Evolutionary conservation across 2,888 invertebrate genomes (phyloP), one percentile per base, ranked within the genome.

Genomic region (Byasa hedistus): DNA sequence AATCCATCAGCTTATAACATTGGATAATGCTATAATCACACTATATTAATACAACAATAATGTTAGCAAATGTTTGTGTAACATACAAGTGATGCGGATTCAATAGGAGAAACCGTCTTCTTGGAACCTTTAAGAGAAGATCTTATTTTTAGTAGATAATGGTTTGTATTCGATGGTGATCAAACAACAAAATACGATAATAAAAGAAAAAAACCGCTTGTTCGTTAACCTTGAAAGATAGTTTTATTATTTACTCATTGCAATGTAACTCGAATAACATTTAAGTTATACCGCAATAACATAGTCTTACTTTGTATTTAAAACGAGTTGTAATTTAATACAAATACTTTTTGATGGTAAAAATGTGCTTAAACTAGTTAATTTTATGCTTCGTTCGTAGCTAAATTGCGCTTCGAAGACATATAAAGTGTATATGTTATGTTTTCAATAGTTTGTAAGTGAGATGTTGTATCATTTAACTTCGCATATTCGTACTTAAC

Each of bases 281-380:
- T 48, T 19, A 48, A 19, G 48, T n/a, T 10, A 48, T 19, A n/a
- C 19, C 48, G 48, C 48, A 48, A 48, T 19, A 19, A 48, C n/a
- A n/a, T n/a, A 48, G 19, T 15, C 8, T 36, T 56, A 63, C 59
- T 56, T 59, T 67, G 66, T 59, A 48, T 10, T 32, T 10, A 23
- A 63, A 51, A 59, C 17, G 62, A 51, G 56, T 62, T 39, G 39
- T 15, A 39, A 15, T 39, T 55, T 56, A 51, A 67, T 22, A 54
- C n/a, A 24, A 51, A 62, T 22, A 57, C 22, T 32, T n/a, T 62
- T 67, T 59, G 63, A 36, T 56, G 51, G n/a, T 22, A 59, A 59
- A 63, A 63, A 63, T 59, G 55, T 62, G 62, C 66, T 44, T 24
- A 51, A 17, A 36, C 55, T 23, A 51, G 63, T 59, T 60, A 67